These are phyloP conservation scores for Folsomia candida DNA, from an alignment of 2,888 invertebrate species.

Conservation along the genomic window DNA sequence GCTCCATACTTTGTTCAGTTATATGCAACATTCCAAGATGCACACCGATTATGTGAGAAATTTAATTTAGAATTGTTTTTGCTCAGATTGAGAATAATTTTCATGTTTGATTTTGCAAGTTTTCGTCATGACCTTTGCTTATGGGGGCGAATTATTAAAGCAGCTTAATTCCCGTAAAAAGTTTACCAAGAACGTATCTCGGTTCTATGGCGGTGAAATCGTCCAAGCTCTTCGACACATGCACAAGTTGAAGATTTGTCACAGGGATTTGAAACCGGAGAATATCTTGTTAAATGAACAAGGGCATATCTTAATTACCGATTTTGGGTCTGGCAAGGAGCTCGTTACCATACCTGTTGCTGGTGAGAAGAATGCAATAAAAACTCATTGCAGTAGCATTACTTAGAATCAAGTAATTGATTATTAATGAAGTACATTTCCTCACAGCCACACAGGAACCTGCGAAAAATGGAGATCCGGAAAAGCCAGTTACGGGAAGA, in stretches of 20 bases:
- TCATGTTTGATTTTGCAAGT: too few relatives aligned
- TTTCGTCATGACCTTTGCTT: constrained; percentile 93
- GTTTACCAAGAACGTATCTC: constrained; percentile 83
- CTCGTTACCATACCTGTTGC: constrained; percentile 54
- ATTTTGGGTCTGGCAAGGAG: constrained; percentile 95
- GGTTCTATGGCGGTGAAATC: constrained; percentile 93
- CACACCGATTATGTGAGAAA: constrained; percentile 75
- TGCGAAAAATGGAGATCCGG: constrained; percentile 3
- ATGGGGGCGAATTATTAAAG: constrained; percentile 88
- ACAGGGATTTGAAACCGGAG: constrained; percentile 73
- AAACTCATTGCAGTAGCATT: too few relatives aligned
- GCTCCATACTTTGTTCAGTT: constrained; percentile 86
- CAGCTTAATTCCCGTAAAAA: constrained; percentile 86
- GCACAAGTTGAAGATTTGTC: constrained; percentile 83
- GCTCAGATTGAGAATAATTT: constrained; percentile 24
- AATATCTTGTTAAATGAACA: constrained; percentile 92
- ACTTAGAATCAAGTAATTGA: background rate
- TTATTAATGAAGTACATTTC: background rate
- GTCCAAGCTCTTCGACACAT: constrained; percentile 87
- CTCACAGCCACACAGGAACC: background rate
- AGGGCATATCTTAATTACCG: constrained; percentile 94
- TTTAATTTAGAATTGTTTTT: background rate
- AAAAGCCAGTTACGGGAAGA: constrained; percentile 2
- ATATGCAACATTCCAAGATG: constrained; percentile 95
- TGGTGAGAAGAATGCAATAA: too few relatives aligned